These are phyloP conservation scores for Phengaris alcon DNA, from an alignment of 2,888 invertebrate species.

Conservation along the genomic window DNA sequence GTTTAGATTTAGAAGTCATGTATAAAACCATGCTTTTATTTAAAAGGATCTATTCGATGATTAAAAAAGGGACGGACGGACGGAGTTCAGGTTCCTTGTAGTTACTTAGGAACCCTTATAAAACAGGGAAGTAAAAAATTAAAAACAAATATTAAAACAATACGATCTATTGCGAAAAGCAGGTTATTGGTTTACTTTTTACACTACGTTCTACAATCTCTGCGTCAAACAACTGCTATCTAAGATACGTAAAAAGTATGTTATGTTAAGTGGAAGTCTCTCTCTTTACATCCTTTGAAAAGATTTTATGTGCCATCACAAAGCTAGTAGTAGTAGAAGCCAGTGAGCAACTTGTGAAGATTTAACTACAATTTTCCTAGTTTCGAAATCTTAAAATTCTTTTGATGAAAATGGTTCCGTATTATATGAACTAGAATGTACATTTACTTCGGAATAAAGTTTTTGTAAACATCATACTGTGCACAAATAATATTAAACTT, in stretches of 20 bases:
- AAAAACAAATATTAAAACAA: background rate
- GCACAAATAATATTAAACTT: no score
- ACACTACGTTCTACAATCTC: background rate
- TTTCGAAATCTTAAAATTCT: conserved; percentile 2
- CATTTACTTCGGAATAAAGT: background rate
- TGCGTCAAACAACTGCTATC: conserved; percentile 18
- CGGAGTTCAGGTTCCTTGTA: no score
- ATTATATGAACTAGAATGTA: background rate
- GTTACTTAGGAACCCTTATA: no score
- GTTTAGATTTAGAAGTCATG: no score
- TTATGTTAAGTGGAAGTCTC: conserved; percentile 18
- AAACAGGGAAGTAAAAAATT: no score
- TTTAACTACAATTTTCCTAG: conserved; percentile 24
- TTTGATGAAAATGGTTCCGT: background rate
- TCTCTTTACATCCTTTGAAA: conserved; percentile 22
- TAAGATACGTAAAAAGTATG: conserved; percentile 17
- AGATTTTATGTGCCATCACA: conserved; percentile 22
- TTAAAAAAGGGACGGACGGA: no score
- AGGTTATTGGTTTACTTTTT: conserved; percentile 10
- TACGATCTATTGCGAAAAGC: background rate
- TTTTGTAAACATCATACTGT: no score
- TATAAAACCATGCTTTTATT: no score
- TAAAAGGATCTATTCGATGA: no score
- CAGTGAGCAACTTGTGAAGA: conserved; percentile 13
- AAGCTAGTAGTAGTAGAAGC: conserved; percentile 7